phyloP scores from a whole-genome alignment of 2,888 invertebrate genomes.

The Nephrotoma appendiculata region DNA sequence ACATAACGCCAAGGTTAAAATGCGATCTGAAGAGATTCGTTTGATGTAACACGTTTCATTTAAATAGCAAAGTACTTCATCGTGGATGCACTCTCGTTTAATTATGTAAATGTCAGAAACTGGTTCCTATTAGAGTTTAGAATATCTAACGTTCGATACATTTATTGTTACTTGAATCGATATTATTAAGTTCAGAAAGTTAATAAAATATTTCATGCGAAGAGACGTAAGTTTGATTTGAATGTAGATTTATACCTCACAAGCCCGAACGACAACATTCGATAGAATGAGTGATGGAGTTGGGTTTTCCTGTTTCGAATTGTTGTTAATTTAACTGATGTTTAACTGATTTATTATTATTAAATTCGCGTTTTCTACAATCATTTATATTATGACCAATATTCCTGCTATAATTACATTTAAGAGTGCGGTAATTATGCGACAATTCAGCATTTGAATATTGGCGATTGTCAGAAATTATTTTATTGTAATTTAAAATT shows the following conservation, averaged over 20 bases:
- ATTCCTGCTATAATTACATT: not conserved
- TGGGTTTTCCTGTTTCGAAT: not conserved
- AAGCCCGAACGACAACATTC: no score
- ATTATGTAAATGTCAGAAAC: not conserved
- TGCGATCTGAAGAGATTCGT: no score
- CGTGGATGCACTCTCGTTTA: no score
- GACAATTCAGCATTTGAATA: no score
- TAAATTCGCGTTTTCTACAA: not conserved
- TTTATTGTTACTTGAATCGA: no score
- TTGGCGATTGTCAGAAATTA: no score
- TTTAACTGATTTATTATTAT: not conserved
- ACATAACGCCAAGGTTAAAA: no score
- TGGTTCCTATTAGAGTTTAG: not conserved
- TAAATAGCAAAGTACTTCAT: no score
- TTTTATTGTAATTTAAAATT: no score
- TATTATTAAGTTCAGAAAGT: not conserved
- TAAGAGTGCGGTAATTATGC: not conserved
- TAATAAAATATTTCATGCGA: not conserved
- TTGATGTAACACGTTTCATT: no score
- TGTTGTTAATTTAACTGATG: not conserved
- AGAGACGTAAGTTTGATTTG: not conserved
- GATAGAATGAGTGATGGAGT: no score
- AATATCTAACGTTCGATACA: not conserved
- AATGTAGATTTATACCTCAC: no score
- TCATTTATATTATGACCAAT: not conserved